A percentile compares a stretch with the other conserved stretches of the same genome.
Evolutionary conservation across 2,113 vertebrate genomes (phyloP).

Genomic region (Chauna torquata): DNA sequence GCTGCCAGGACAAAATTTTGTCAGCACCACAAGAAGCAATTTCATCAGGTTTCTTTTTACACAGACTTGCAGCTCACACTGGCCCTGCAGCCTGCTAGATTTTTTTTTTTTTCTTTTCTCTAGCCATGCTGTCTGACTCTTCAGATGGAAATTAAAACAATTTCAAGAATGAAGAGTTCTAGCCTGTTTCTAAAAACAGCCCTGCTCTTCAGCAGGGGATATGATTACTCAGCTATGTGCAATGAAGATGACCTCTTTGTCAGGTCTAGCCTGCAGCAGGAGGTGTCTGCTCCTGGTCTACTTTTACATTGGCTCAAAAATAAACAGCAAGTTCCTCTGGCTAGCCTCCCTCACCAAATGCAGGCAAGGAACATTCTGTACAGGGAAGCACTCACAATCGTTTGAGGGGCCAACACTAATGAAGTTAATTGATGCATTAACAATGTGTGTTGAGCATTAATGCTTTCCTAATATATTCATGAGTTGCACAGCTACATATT

Average conservation of each 20-base stretch:
- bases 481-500: background rate
- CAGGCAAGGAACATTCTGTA: slow-evolving; percentile 69
- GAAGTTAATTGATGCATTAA: slow-evolving; percentile 29
- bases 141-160: slow-evolving; percentile 73
- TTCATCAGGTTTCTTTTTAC: slow-evolving; percentile 66
- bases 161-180: slow-evolving; percentile 75
- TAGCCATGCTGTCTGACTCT: slow-evolving; percentile 59
- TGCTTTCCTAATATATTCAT: background rate
- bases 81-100: background rate
- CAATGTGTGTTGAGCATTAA: background rate
- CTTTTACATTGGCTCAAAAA: slow-evolving; percentile 70
- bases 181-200: slow-evolving; percentile 73
- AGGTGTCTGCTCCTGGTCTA: slow-evolving; percentile 66
- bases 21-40: slow-evolving; percentile 64
- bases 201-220: slow-evolving; percentile 55
- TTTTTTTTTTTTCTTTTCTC: background rate
- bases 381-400: slow-evolving; percentile 46
- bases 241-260: slow-evolving; percentile 78
- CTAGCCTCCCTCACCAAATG: slow-evolving; percentile 46
- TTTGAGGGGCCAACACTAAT: background rate
- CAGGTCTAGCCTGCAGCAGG: slow-evolving; percentile 67
- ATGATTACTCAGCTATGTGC: slow-evolving; percentile 53
- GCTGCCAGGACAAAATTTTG: slow-evolving; percentile 63
- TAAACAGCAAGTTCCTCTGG: slow-evolving; percentile 69
- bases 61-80: slow-evolving; percentile 38